Evolutionary conservation across 1,140 invertebrate genomes (phyloP), one percentile per base, ranked within the genome.

Genomic region (Hirudo medicinalis): DNA sequence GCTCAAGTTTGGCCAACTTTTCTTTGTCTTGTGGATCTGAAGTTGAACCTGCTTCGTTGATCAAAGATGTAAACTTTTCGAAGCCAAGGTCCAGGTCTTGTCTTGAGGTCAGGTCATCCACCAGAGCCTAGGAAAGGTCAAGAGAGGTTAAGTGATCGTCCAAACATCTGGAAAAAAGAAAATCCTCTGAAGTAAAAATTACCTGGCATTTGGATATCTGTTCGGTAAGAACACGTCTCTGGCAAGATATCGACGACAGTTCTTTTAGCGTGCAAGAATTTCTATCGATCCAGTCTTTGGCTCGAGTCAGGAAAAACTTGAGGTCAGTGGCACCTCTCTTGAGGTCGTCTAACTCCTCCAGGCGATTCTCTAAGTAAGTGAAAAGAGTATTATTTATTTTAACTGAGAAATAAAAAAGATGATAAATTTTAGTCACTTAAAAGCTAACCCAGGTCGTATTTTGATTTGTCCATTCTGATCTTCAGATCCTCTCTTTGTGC

Each of bases 121-220:
- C 22, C 13, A 49, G 13, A 13, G 43, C 43, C 43, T 49, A 2
- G 43, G 13, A 17, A 49, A 49, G 11, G 43, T 49, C 9, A 17
- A 13, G 43, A 5, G 15, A 17, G 11, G 11, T 49, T 36, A 57
- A 57, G 25, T n/a, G 25, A 25, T 57, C 9, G 54, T 2, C 54
- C 20, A 57, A 25, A n/a, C 25, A 57, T n/a, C 5, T 57, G 25
- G 20, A 57, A 25, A 20, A n/a, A 25, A 20, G 20, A 57, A 63
- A 25, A 11, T 63, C 19, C 29, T 15, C 8, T 1, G 4, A 8
- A 63, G 57, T 22, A 13, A 22, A 22, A 40, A 15, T 68, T 53
- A 70, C 69, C 69, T 70, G 69, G 25, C 69, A 70, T 11, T n/a
- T 27, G 40, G n/a, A 29, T 11, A 40, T 70, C 53, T 70, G 69